Percentiles rank a stretch among this genome's conserved stretches.
These are phyloP conservation scores for Eupithecia abbreviata DNA, from an alignment of 2,888 invertebrate species.

Conservation along the genomic window DNA sequence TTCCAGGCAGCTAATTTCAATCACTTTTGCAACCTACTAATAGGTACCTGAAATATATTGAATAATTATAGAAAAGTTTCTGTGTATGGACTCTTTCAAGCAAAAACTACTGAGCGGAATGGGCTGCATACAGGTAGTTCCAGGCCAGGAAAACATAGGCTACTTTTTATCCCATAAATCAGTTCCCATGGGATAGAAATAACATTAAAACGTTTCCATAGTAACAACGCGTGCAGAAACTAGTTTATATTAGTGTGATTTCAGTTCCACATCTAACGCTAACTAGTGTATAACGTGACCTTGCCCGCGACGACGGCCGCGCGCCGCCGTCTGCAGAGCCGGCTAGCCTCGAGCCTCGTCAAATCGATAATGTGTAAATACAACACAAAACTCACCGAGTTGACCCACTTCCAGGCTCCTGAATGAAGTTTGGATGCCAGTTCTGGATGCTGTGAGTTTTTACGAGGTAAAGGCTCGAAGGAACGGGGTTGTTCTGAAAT, in stretches of 20 bases:
- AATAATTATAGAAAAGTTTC: too few species aligned
- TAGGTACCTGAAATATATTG: too few species aligned
- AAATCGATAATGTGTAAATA: conserved; percentile 51
- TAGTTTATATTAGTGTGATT: neutral
- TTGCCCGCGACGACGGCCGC: conserved; percentile 58
- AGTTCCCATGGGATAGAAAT: too few species aligned
- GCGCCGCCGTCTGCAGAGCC: conserved; percentile 49
- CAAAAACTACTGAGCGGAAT: too few species aligned
- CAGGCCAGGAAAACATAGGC: too few species aligned
- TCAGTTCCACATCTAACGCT: conserved; percentile 18
- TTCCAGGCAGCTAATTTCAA: too few species aligned
- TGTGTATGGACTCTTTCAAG: too few species aligned
- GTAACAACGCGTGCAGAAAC: too few species aligned
- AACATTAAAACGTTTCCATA: too few species aligned
- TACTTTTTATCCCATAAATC: too few species aligned
- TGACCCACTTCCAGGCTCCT: conserved; percentile 43
- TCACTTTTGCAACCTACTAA: too few species aligned
- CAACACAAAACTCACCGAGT: conserved; percentile 46
- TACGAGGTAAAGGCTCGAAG: conserved; percentile 46
- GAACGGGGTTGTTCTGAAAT: conserved; percentile 9
- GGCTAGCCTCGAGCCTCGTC: conserved; percentile 45
- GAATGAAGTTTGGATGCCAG: conserved; percentile 38
- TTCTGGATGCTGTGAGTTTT: conserved; percentile 41
- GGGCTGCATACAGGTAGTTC: too few species aligned
- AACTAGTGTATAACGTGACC: conserved; percentile 51